A percentile compares a stretch with the other conserved stretches of the same genome.
Evolutionary conservation across 2,888 invertebrate genomes (phyloP).

Genomic region (Crocallis elinguaria): DNA sequence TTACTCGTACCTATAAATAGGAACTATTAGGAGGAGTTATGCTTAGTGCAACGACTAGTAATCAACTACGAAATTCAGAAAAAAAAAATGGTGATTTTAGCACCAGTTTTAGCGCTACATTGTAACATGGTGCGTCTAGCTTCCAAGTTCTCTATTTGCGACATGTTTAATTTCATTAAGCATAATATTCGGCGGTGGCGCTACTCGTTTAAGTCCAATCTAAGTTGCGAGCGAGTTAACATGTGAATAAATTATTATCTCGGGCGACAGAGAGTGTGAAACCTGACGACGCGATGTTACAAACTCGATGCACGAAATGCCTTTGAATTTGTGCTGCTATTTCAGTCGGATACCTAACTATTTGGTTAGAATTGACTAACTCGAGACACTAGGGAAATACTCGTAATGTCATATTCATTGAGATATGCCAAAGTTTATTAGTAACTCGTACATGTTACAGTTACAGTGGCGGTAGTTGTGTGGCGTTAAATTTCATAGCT

Average conservation of each 20-base stretch:
- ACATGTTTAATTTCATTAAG: slow-evolving; percentile 83
- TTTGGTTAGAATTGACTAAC: slow-evolving; percentile 29
- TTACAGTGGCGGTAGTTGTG: neutral
- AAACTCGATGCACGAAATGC: slow-evolving; percentile 47
- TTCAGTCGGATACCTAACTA: slow-evolving; percentile 29
- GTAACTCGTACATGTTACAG: slow-evolving; percentile 9
- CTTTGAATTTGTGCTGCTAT: slow-evolving; percentile 43
- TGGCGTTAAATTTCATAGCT: slow-evolving; percentile 2
- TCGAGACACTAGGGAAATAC: slow-evolving; percentile 22
- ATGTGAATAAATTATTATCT: slow-evolving; percentile 83
- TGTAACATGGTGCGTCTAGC: slow-evolving; percentile 60
- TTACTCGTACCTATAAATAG: no score
- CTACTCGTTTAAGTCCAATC: slow-evolving; percentile 84
- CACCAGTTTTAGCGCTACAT: slow-evolving; percentile 49
- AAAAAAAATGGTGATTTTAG: no score
- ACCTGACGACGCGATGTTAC: slow-evolving; percentile 30
- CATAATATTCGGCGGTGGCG: slow-evolving; percentile 74
- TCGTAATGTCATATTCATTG: slow-evolving; percentile 27
- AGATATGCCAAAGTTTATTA: slow-evolving; percentile 24
- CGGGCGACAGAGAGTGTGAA: slow-evolving; percentile 64
- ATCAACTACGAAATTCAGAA: no score
- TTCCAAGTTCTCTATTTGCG: slow-evolving; percentile 66
- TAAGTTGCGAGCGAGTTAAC: slow-evolving; percentile 80
- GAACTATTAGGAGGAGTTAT: no score
- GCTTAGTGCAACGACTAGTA: no score